Evolutionary conservation across 2,797 vertebrate genomes (phyloP).

Genomic region (Poliocrania exsul): DNA sequence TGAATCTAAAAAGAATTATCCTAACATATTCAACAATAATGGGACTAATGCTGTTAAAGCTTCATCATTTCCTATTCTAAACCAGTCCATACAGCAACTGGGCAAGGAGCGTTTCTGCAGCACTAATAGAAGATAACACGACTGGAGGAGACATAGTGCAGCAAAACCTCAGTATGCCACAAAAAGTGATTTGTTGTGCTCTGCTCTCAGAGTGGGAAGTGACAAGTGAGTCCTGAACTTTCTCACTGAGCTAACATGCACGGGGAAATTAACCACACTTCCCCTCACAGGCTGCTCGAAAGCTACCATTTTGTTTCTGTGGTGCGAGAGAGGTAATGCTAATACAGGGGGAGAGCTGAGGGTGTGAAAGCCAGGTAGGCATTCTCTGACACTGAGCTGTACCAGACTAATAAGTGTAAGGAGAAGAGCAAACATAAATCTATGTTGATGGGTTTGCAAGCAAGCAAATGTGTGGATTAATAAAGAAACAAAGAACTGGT

Average conservation of each 20-base stretch:
- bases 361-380: background rate
- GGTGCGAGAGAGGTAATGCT: background rate
- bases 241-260: background rate
- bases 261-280: background rate
- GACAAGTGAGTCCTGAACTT: background rate
- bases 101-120: background rate
- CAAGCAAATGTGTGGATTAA: background rate
- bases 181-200: background rate
- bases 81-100: background rate
- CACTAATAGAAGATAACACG: background rate
- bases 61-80: constrained; percentile 3
- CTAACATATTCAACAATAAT: constrained; percentile 55
- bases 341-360: background rate
- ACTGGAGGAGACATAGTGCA: background rate
- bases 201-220: background rate
- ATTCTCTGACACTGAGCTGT: background rate
- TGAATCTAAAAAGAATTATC: constrained; percentile 72
- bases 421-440: background rate
- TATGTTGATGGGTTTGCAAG: background rate
- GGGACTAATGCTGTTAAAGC: background rate
- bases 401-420: background rate
- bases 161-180: background rate
- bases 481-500: background rate
- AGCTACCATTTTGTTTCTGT: background rate
- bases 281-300: background rate